Evolutionary conservation across 2,797 vertebrate genomes (phyloP).

Genomic region (Pachyuromys duprasi): DNA sequence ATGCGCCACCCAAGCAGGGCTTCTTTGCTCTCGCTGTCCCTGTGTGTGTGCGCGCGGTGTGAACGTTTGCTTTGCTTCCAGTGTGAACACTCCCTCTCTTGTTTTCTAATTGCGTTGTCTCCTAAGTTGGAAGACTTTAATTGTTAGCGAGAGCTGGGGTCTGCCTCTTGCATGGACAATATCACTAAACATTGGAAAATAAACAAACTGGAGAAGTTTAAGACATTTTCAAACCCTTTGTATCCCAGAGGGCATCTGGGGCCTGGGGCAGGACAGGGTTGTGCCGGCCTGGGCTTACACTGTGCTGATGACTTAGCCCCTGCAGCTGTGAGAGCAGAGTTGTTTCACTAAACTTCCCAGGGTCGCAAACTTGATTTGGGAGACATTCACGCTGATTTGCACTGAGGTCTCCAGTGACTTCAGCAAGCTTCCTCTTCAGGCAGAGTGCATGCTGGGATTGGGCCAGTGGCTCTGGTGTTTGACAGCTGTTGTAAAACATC

Average conservation of each 20-base stretch:
- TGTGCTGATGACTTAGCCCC: slow-evolving; percentile 89
- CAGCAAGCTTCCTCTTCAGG: slow-evolving; percentile 48
- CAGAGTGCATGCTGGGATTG: slow-evolving; percentile 68
- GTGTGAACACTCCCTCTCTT: background rate
- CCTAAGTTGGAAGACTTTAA: slow-evolving; percentile 81
- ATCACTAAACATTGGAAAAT: slow-evolving; percentile 82
- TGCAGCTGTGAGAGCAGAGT: slow-evolving; percentile 87
- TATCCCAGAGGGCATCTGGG: slow-evolving; percentile 87
- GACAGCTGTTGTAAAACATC: slow-evolving; percentile 81
- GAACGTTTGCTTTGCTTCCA: slow-evolving; percentile 55
- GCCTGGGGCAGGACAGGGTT: slow-evolving; percentile 84
- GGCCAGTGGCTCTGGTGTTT: slow-evolving; percentile 56
- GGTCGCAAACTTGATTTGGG: slow-evolving; percentile 78
- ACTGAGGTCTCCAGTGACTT: slow-evolving; percentile 77
- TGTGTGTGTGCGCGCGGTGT: background rate
- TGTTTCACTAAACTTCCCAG: slow-evolving; percentile 87
- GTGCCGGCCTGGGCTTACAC: slow-evolving; percentile 88
- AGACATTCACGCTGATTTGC: slow-evolving; percentile 84
- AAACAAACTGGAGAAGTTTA: slow-evolving; percentile 83
- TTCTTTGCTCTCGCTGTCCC: background rate
- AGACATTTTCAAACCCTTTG: slow-evolving; percentile 87
- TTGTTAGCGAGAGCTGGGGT: slow-evolving; percentile 79
- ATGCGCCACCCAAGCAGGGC: background rate
- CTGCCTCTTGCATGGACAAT: slow-evolving; percentile 81
- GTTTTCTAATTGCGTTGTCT: slow-evolving; percentile 65